Percentiles rank a stretch among this genome's conserved stretches.
These are phyloP conservation scores for Caenorhabditis japonica DNA, from an alignment of 2,888 invertebrate species.

Conservation along the genomic window DNA sequence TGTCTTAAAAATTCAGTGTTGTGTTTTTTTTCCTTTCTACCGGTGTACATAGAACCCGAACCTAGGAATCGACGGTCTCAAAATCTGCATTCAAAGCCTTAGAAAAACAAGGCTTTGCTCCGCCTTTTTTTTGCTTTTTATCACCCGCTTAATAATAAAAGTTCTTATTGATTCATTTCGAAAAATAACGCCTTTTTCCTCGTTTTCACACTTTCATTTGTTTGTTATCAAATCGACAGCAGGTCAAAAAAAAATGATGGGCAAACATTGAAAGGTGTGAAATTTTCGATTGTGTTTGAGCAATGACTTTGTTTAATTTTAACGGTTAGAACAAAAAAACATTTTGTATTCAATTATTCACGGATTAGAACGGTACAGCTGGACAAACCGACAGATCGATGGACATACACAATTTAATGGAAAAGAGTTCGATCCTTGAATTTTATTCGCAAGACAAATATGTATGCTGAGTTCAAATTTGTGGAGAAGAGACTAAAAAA, in stretches of 20 bases:
- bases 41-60: constrained; percentile 50
- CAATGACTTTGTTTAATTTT: constrained; percentile 34
- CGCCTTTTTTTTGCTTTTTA: neutral
- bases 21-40: constrained; percentile 7
- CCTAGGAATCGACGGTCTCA: constrained; percentile 52
- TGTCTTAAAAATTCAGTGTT: no score
- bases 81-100: constrained; percentile 42
- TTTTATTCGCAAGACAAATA: no score
- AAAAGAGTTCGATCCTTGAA: neutral
- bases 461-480: no score
- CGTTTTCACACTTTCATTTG: constrained; percentile 19
- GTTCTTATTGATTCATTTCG: constrained; percentile 1
- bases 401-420: neutral
- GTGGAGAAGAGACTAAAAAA: no score
- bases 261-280: constrained; percentile 43
- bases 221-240: constrained; percentile 6
- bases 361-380: no score
- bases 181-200: constrained; percentile 8
- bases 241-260: constrained; percentile 13
- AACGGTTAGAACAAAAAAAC: no score
- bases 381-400: constrained; percentile 5
- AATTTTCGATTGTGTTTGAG: constrained; percentile 35
- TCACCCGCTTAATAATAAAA: constrained; percentile 16
- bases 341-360: constrained; percentile 32
- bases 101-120: neutral